Evolutionary conservation across 2,797 vertebrate genomes (phyloP), one percentile per base, ranked within the genome.

Genomic region (Botia kubotai): DNA sequence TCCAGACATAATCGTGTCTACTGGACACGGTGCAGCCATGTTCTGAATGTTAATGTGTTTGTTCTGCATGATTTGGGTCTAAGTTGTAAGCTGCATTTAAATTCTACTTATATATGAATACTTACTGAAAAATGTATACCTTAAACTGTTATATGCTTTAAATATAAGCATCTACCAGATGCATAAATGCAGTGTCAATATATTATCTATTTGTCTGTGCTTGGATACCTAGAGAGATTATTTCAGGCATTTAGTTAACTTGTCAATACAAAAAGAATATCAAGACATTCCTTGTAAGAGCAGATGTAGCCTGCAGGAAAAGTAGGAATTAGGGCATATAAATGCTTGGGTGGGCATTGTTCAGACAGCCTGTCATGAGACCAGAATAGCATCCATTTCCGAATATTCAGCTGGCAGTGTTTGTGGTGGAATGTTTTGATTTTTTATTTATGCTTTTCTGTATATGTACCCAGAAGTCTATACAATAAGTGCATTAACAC

Each of bases 291-390:
- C 39, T 65, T 39, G 57, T 43, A 26, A 43, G 57, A 75, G 66
- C 71, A 79, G 57, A 65, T 46, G 36, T 14, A 13, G 82, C 65
- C 71, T n/a, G 65, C 21, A 79, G 77, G 33, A 48, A 55, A 23
- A 33, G 33, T 29, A 53, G 65, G 70, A 83, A 83, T 63, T 83
- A 71, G 77, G 77, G 53, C 55, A 79, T 70, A 55, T 79, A 46
- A 77, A 75, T 60, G 72, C 82, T 83, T 70, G 71, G 67, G 29
- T 83, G 65, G 33, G 67, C 70, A 83, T 79, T 73, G 77, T 74
- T 79, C 71, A 83, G 82, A 57, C 77, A 63, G 71, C 29, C 21
- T 57, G 39, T 67, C 78, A 48, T 33, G 62, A 68, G 78, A 80
- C 62, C 72, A 70, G 72, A 83, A 75, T 79, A 70, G 53, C 82